Evolutionary conservation across 2,888 invertebrate species (phyloP).

Genomic region (Ephialtes manifestator): DNA sequence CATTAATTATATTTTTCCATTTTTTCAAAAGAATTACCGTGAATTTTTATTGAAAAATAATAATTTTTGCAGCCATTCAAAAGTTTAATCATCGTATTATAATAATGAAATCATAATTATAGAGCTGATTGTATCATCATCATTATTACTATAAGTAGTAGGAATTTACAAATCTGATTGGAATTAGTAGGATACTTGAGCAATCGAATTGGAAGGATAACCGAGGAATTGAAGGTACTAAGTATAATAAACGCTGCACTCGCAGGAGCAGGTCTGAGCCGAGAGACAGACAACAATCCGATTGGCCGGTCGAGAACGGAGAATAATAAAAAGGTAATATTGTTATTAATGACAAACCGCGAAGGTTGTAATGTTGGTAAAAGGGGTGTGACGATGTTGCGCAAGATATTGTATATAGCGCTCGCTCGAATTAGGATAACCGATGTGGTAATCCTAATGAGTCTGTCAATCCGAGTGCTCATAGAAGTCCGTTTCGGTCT

Average conservation of each 20-base stretch:
- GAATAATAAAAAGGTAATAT: neutral
- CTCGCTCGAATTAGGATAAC: slow-evolving; percentile 16
- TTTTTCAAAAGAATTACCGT: no score
- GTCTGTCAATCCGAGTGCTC: slow-evolving; percentile 86
- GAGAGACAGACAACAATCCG: slow-evolving; percentile 25
- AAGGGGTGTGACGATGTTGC: neutral
- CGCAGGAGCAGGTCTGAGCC: slow-evolving; percentile 33
- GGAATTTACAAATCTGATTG: no score
- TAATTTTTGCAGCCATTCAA: no score
- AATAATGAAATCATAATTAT: no score
- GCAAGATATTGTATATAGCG: slow-evolving; percentile 4
- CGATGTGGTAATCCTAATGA: slow-evolving; percentile 40
- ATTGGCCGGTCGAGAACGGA: slow-evolving; percentile 4
- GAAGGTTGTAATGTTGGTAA: slow-evolving; percentile 7
- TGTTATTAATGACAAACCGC: neutral
- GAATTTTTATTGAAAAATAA: no score
- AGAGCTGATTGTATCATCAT: no score
- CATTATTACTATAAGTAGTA: no score
- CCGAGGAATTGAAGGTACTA: slow-evolving; percentile 12
- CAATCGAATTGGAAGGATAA: slow-evolving; percentile 10
- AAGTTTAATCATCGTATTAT: no score
- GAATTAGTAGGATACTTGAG: slow-evolving; percentile 28
- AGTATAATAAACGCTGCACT: slow-evolving; percentile 3
- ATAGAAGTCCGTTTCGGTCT: slow-evolving; percentile 87
- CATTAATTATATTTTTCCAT: no score